A percentile compares a stretch with the other conserved stretches of the same genome.
These are phyloP conservation scores for Eustalomyia histrio DNA, from an alignment of 2,888 invertebrate species.

Conservation along the genomic window DNA sequence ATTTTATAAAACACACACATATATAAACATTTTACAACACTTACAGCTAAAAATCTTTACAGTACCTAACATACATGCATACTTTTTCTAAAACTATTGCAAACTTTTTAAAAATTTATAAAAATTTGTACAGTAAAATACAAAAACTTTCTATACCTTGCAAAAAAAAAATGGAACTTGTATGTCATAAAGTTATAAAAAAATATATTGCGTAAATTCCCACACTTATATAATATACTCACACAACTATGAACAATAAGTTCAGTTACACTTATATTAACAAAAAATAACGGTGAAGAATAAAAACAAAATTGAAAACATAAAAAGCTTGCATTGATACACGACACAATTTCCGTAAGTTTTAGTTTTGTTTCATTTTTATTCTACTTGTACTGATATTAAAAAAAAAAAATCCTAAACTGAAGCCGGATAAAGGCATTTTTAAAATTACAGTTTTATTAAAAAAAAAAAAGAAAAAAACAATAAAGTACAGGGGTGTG, in stretches of 20 bases:
- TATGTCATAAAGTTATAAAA: conserved; percentile 61
- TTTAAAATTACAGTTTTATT: conserved; percentile 50
- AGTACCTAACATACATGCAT: conserved; percentile 30
- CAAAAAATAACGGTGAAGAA: neutral
- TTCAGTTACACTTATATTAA: conserved; percentile 18
- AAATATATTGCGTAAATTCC: conserved; percentile 55
- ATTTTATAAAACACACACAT: no score
- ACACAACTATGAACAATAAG: conserved; percentile 44
- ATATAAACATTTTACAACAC: conserved; percentile 22
- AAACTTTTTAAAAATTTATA: neutral
- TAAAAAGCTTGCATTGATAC: conserved; percentile 59
- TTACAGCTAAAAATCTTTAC: conserved; percentile 40
- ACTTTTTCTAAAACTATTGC: conserved; percentile 47
- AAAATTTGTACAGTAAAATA: conserved; percentile 21
- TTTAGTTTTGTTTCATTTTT: conserved; percentile 40
- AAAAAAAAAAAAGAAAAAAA: neutral
- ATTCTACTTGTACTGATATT: conserved; percentile 2
- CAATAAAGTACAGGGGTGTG: neutral
- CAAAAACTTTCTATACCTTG: conserved; percentile 39
- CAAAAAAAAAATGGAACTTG: conserved; percentile 52
- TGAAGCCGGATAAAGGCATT: conserved; percentile 54
- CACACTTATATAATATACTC: conserved; percentile 31
- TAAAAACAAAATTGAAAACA: conserved; percentile 53
- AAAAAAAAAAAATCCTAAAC: conserved; percentile 18
- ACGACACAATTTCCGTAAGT: conserved; percentile 55